A percentile compares a stretch with the other conserved stretches of the same genome.
phyloP scores from a whole-genome alignment of 2,113 vertebrate species.

The Antigone vipio region DNA sequence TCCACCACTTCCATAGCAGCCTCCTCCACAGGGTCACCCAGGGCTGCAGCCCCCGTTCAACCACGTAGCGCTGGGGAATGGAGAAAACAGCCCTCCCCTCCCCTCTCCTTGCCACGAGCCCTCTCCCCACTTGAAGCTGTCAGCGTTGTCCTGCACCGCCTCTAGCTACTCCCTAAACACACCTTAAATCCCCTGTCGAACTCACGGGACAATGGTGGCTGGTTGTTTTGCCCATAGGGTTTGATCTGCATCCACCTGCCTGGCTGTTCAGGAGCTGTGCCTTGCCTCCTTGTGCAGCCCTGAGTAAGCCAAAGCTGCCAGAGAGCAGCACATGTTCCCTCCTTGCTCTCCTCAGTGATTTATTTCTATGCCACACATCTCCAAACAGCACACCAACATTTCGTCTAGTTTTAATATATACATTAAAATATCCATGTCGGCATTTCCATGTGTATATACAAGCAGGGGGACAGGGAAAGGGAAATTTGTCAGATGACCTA shows the following conservation, averaged over 20 bases:
- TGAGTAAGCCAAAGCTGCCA: background rate
- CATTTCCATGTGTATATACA: constrained; percentile 6
- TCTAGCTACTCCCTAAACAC: background rate
- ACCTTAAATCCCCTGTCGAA: background rate
- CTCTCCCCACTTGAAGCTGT: background rate
- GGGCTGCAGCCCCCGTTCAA: background rate
- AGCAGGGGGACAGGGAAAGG: constrained; percentile 6
- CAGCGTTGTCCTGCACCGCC: background rate
- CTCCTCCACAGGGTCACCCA: background rate
- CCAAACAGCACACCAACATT: background rate
- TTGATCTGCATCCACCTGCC: background rate
- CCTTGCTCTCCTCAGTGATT: background rate
- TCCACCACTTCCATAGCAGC: background rate
- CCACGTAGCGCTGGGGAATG: background rate
- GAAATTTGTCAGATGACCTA: background rate
- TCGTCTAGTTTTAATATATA: background rate
- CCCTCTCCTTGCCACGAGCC: background rate
- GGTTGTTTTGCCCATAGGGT: background rate
- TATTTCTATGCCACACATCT: background rate
- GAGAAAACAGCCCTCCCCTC: background rate
- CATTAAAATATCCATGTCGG: background rate
- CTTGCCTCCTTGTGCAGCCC: background rate
- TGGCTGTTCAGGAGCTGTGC: background rate
- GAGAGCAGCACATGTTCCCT: background rate
- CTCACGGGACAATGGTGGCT: background rate